Evolutionary conservation across 2,888 invertebrate genomes (phyloP), one percentile per base, ranked within the genome.

Genomic region (Selenia dentaria): DNA sequence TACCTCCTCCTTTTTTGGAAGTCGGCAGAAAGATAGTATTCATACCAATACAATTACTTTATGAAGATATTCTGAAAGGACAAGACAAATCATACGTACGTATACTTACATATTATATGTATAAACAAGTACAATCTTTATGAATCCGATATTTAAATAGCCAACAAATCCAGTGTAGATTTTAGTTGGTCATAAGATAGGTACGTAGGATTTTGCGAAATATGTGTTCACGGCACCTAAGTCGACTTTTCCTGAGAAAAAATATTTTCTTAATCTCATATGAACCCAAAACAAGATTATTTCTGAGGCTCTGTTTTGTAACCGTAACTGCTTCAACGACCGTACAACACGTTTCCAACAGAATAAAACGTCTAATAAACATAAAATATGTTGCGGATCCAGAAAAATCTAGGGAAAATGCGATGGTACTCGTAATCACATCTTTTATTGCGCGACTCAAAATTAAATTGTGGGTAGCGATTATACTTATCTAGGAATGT

Each of bases 381-480:
- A 31, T 42, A 38, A 51, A 42, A 50, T 45, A 35, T 43, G 44
- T 42, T 26, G 32, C 18, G 25, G 34, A 42, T 24, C 35, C 11
- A 8, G 16, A 41, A 45, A 45, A 44, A 40, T 41, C 33, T 32
- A 2, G 6, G 29, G 20, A 27, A 22, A 36, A 41, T 41, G 36
- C 18, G 33, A 22, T 32, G 33, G n/a, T n/a, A n/a, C n/a, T 4
- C 3, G 48, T 53, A 32, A 53, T 53, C 39, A 49, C 32, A 8
- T 22, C 16, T 42, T 57, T 55, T 53, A 51, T 51, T 44, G 34
- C 40, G 34, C 5, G 13, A 18, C 6, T 33, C 34, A 32, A 51
- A 55, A 58, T 51, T 28, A 48, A 54, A 54, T 45, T 47, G 43
- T 33, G n/a, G 22, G 35, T 40, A 45, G 41, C 29, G 34, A 26